These are phyloP conservation scores for Ornithoptera alexandrae DNA, from an alignment of 2,888 invertebrate genomes.

Conservation along the genomic window DNA sequence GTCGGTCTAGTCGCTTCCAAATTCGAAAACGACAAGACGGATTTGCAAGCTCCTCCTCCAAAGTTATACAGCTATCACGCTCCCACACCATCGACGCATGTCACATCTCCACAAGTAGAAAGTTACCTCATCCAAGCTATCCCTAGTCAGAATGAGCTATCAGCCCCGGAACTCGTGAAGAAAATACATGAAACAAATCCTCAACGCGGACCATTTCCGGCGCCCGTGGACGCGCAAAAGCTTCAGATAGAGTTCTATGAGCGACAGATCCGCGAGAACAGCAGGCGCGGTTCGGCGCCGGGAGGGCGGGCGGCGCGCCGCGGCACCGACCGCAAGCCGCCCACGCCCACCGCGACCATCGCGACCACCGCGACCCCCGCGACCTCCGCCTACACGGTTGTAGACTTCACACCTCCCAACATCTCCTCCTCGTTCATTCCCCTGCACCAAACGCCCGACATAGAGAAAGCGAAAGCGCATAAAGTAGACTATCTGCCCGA, in stretches of 20 bases:
- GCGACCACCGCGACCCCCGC: conserved; percentile 27
- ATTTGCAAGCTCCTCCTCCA: conserved; percentile 34
- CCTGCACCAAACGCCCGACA: conserved; percentile 73
- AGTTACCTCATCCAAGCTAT: conserved; percentile 59
- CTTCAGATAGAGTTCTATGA: conserved; percentile 77
- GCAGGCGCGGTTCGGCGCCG: conserved; percentile 47
- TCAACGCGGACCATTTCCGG: conserved; percentile 34
- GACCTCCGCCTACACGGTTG: conserved; percentile 66
- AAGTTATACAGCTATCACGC: conserved; percentile 43
- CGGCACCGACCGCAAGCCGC: conserved; percentile 39
- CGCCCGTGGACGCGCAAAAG: conserved; percentile 63
- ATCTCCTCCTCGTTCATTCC: conserved; percentile 70
- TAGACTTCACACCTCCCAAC: conserved; percentile 71
- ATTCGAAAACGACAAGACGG: conserved; percentile 67
- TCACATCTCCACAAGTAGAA: conserved; percentile 43
- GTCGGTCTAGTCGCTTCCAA: conserved; percentile 76
- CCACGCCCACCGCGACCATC: conserved; percentile 36
- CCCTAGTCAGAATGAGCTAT: conserved; percentile 63
- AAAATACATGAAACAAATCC: conserved; percentile 39
- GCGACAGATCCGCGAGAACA: conserved; percentile 68
- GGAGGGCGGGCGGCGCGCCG: conserved; percentile 40
- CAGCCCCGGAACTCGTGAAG: conserved; percentile 70
- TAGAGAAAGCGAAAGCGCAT: conserved; percentile 72
- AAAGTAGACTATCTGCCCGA: conserved; percentile 73
- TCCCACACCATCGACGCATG: conserved; percentile 39